A percentile compares a stretch with the other conserved stretches of the same genome.
Conservation (phyloP, 2,888 invertebrate species). For the Lasioglossum zephyrum region DNA sequence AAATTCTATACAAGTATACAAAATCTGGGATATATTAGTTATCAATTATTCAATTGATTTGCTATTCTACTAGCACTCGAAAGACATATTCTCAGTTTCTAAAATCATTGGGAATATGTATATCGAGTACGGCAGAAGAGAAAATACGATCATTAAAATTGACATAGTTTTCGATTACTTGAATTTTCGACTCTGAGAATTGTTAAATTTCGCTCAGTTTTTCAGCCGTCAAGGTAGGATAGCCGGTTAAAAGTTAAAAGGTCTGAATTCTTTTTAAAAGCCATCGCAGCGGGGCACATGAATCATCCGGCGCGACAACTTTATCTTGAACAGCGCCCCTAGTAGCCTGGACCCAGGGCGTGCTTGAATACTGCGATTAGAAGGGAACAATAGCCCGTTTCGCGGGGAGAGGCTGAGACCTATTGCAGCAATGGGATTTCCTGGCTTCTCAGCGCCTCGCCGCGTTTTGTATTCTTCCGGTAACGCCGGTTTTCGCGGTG, state of each 20-base stretch:
- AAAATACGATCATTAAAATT: too few relatives aligned
- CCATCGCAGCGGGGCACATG: background rate
- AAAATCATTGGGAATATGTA: too few relatives aligned
- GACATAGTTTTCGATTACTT: too few relatives aligned
- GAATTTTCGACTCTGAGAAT: background rate
- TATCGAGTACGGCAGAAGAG: too few relatives aligned
- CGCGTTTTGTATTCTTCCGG: constrained; percentile 35
- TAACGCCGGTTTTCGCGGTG: constrained; percentile 30
- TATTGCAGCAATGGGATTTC: constrained; percentile 56
- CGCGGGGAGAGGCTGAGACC: constrained; percentile 45
- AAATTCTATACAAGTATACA: too few relatives aligned
- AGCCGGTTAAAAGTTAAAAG: background rate
- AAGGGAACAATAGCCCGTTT: constrained; percentile 73
- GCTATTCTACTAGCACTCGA: too few relatives aligned
- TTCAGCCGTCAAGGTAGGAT: background rate
- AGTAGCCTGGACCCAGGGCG: constrained; percentile 29
- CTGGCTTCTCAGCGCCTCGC: constrained; percentile 15
- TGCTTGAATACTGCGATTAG: constrained; percentile 77
- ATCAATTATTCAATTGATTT: too few relatives aligned
- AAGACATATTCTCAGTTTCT: too few relatives aligned
- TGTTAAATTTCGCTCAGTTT: background rate
- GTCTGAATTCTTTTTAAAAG: background rate
- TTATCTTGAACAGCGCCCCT: constrained; percentile 22
- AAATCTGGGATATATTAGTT: too few relatives aligned
- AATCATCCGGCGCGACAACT: constrained; percentile 20